Base-by-base conservation (phyloP, 1,140 invertebrate species). In the Drosophila novamexicana region DNA sequence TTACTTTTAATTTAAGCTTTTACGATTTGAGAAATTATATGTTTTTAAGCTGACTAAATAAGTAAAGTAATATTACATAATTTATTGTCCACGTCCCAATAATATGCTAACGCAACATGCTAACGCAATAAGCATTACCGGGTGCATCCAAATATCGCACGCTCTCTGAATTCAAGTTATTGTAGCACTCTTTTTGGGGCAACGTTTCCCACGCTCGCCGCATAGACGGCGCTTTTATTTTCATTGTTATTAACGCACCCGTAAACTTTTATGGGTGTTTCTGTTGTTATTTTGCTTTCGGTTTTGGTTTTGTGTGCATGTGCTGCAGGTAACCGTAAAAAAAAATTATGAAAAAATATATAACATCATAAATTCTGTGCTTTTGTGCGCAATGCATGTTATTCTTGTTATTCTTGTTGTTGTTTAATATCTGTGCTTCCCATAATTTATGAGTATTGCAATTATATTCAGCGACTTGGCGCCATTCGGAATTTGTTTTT, bases 381-480 rank as follows among this genome's bases (percentile, higher is more conserved):
- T 70, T 75, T 74, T 74, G 57, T 74, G 50, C 52, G 71, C 66
- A 69, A 10, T 70, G 58, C 45, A 66, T 63, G 50, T 14, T 14
- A 62, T 14, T 32, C 8, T 44, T 63, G 50, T 14, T 14, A 62
- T 14, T 32, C 8, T 44, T 42, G 9, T 42, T 54, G 18, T 42
- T 44, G 36, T 59, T 67, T 22, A 22, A 47, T 63, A 54, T 61
- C 22, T 52, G 45, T 9, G 37, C 32, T 39, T 6, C 62, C 54
- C 72, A 74, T 77, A 84, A 77, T 73, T 79, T 77, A 83, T 80
- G 56, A 54, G 66, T 16, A 44, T 65, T 80, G 68, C 77, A 80
- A 84, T 84, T 84, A 78, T 61, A 64, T 70, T 80, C 75, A 73
- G 72, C 77, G 59, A 78, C 64, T 77, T 70, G 58, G 63, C 77